Conservation (phyloP, 2,113 vertebrate genomes). For the Redunca redunca region DNA sequence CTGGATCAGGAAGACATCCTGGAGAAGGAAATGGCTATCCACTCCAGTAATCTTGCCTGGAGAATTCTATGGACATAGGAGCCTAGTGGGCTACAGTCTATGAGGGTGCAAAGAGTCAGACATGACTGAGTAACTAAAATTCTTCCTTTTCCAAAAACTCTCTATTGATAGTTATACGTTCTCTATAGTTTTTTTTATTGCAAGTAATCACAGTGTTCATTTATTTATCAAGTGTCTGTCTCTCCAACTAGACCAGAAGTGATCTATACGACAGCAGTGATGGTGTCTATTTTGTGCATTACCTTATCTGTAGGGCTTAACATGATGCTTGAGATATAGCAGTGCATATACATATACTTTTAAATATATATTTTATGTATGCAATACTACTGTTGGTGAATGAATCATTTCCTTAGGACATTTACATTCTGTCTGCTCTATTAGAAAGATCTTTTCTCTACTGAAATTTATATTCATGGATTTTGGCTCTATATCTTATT, state of each 20-base stretch:
- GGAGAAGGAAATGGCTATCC: neutral
- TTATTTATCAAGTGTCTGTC: neutral
- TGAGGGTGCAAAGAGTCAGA: neutral
- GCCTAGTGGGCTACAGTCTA: neutral
- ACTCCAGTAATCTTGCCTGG: neutral
- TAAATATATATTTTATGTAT: neutral
- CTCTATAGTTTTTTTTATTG: neutral
- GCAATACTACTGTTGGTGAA: neutral
- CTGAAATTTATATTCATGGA: neutral
- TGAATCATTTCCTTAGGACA: neutral
- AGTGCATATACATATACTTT: neutral
- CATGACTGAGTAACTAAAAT: neutral
- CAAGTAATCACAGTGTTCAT: neutral
- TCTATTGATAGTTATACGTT: neutral
- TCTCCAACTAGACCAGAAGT: neutral
- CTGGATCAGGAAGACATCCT: neutral
- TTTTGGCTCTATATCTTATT: neutral
- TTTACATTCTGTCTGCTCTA: neutral
- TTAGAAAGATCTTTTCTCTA: neutral
- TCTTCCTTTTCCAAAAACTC: neutral
- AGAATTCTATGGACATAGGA: neutral
- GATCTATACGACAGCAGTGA: neutral
- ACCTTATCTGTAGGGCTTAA: neutral
- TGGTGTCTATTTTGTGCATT: neutral
- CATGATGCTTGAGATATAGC: neutral